Evolutionary conservation across 2,797 vertebrate genomes (phyloP), one percentile per base, ranked within the genome.

Genomic region (Enteromius trimaculatus): DNA sequence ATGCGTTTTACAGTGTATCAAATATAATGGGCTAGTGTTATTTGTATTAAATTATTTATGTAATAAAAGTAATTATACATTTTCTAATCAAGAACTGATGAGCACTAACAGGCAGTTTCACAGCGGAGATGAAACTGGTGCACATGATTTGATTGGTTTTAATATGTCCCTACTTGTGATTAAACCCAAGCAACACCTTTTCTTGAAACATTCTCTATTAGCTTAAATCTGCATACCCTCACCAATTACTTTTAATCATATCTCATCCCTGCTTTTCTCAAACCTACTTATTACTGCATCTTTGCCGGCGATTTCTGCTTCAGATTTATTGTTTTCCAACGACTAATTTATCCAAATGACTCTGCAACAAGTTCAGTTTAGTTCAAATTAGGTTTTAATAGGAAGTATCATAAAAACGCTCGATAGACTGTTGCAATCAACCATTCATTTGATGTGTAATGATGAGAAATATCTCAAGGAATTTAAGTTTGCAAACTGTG

Each of bases 221-320:
- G 37, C 16, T 29, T 60, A 60, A 60, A 47, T 6, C 14, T 60
- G 37, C 9, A 21, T 39, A 71, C 4, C 16, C 10, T 34, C 26
- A 71, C 51, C 51, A 71, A n/a, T 47, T 80, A 70, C 68, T 26
- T 60, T 29, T 31, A 60, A n/a, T 80, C 3, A 58, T 21, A n/a
- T 11, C 66, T 60, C 53, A 44, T 79, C 47, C 13, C 47, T 71
- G 39, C 39, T 71, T 58, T 65, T 64, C 47, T 42, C 65, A 69
- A 42, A 42, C 51, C 17, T 37, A 47, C 53, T 11, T 14, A 62
- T 62, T 47, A 71, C 10, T 71, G 39, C 11, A 60, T 60, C 37
- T 58, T 71, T 60, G 53, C 34, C 68, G 29, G 23, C 8, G 0
- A 34, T 42, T 31, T 71, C 66, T 70, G 31, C 34, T 23, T 80